Percentiles rank a stretch among this genome's conserved stretches.
Conservation (phyloP, 2,797 vertebrate species). For the Aplochiton taeniatus region DNA sequence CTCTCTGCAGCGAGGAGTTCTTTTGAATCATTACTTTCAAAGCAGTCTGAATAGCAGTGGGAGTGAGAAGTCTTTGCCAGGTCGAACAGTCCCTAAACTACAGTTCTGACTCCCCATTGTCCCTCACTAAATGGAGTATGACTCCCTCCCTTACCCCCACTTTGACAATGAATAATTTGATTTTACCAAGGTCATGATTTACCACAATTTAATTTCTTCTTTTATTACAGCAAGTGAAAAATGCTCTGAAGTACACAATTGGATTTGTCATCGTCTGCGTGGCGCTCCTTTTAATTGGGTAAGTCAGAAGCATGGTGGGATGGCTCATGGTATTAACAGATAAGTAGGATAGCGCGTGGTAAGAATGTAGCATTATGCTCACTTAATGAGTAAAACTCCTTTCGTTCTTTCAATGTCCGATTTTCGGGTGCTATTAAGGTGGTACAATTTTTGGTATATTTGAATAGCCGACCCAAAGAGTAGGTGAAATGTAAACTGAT, state of each 20-base stretch:
- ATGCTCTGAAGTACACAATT: slow-evolving; percentile 90
- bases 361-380: slow-evolving; percentile 47
- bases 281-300: slow-evolving; percentile 94
- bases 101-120: slow-evolving; percentile 36
- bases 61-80: slow-evolving; percentile 53
- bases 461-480: too few relatives aligned
- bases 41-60: slow-evolving; percentile 55
- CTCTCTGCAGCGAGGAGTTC: slow-evolving; percentile 47
- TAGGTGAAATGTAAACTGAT: too few relatives aligned
- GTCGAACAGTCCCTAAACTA: slow-evolving; percentile 51
- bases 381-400: neutral
- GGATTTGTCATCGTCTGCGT: slow-evolving; percentile 89
- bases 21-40: slow-evolving; percentile 67
- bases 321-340: slow-evolving; percentile 42
- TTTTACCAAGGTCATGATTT: slow-evolving; percentile 53
- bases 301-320: slow-evolving; percentile 50
- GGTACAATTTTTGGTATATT: too few relatives aligned
- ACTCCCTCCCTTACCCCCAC: slow-evolving; percentile 29
- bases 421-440: too few relatives aligned
- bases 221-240: slow-evolving; percentile 91
- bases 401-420: too few relatives aligned
- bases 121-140: slow-evolving; percentile 8
- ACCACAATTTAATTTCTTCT: slow-evolving; percentile 50
- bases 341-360: slow-evolving; percentile 19
- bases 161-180: slow-evolving; percentile 51